Conservation (phyloP, 2,113 vertebrate genomes). For the Rousettus leschenaultii region DNA sequence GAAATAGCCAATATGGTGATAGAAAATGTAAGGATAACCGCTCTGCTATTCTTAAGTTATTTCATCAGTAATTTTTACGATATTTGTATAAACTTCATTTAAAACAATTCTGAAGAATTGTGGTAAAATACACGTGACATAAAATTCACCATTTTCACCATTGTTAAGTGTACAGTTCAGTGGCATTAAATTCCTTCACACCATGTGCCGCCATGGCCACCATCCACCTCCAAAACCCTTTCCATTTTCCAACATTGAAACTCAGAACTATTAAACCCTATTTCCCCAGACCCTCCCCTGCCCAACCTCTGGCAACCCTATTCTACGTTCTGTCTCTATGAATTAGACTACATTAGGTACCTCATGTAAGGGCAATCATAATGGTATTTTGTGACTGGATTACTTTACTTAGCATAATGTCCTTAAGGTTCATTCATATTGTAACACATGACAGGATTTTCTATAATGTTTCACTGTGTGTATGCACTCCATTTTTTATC, state of each 20-base stretch:
- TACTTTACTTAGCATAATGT: not conserved
- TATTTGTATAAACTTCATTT: constrained; percentile 38
- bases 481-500: not conserved
- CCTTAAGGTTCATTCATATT: not conserved
- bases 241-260: not conserved
- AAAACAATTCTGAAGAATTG: not conserved
- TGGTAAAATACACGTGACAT: not conserved
- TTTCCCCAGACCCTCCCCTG: too few relatives aligned
- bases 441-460: not conserved
- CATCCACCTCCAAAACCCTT: not conserved
- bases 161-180: not conserved
- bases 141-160: not conserved
- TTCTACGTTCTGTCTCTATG: not conserved
- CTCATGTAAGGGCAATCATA: not conserved
- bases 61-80: constrained; percentile 46
- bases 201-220: not conserved
- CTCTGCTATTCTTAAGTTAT: constrained; percentile 50
- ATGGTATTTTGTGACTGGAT: not conserved
- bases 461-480: not conserved
- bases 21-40: constrained; percentile 50
- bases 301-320: not conserved
- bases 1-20: not conserved
- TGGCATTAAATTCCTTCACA: not conserved
- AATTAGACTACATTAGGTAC: not conserved
- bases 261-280: not conserved